Evolutionary conservation across 2,797 vertebrate genomes (phyloP), one percentile per base, ranked within the genome.

Genomic region (Mormyrops attenuatus): DNA sequence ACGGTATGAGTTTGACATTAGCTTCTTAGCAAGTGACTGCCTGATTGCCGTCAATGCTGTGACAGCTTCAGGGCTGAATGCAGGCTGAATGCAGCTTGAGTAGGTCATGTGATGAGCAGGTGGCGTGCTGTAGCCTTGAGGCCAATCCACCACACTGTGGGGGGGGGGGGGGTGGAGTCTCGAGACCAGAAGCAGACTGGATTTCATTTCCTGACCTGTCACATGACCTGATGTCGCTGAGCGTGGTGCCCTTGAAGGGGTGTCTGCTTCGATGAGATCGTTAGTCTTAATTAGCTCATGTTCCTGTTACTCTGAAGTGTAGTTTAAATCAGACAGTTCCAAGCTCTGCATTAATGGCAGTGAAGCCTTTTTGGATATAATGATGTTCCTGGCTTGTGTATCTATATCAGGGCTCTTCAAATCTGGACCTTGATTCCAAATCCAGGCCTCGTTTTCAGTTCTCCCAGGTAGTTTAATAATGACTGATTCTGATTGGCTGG

Each of bases 281-380:
- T 82, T 82, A 44, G 77, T 82, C 20, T 82, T 82, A 82, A 82
- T 82, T 82, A 82, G 77, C 41, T 82, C 77, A 41, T 47, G 17
- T 82, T 44, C 17, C 20, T 44, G 38, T 47, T 47, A 82, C 7
- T 82, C 3, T 82, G 69, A 47, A 44, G 20, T 47, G 41, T 47
- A 82, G 41, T 47, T 82, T 47, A n/a, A 82, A n/a, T 82, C 41
- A 82, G 77, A 82, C 17, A 44, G 15, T n/a, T 44, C 38, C 17
- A 82, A 15, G 38, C 6, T 80, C 73, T n/a, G 17, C 77, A 82
- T 82, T 82, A 47, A 82, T 20, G 3, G 15, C 73, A 41, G 73
- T 80, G 38, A 80, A 80, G 73, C 73, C 73, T 47, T 20, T 47
- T 82, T 82, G 41, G 77, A 38, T 38, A 73, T 38, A 82, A 82